Base-by-base conservation (phyloP, 2,113 vertebrate genomes). In the Entosphenus tridentatus region DNA sequence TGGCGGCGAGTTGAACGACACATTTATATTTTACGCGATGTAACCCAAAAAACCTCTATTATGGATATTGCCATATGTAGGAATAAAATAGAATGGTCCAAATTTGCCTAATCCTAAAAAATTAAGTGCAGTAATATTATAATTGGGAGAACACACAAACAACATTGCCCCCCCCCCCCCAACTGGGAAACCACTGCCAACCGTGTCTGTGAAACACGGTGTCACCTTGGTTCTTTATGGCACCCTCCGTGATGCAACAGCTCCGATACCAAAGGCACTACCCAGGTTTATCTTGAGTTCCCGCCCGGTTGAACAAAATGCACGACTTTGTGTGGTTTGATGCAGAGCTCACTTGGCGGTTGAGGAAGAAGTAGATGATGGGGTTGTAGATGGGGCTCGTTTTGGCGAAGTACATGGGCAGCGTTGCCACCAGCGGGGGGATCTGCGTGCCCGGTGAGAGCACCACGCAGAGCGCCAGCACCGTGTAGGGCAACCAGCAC, bases 361-460 rank as follows among this genome's bases (percentile, higher is more conserved):
- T 83, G 71, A 78, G 72, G 14, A 82, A 75, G 68, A 83, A 78
- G 77, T 82, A 82, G 74, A 82, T 82, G 70, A 83, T 76, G 16
- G 81, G 81, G 71, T 82, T 85, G 68, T 83, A 82, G 57, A 81
- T 74, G 1, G 80, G 80, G 65, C 80, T 82, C 69, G 75, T 83
- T 73, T 84, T 83, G 57, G 81, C 79, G 58, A 85, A 83, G 73
- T 82, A 82, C 75, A 80, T 79, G 11, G 82, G 82, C 74, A 82
- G 76, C 14, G 80, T 81, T 68, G 81, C 81, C 3, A 81, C 57
- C 54, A 82, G 75, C 2, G 81, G 82, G n/a, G 78, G 76, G 74
- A 82, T 82, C 72, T 74, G 71, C 65, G 79, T 72, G 10, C 78
- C 74, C 10, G 80, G 80, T 72, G 78, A 70, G 69, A 80, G 56